Base-by-base conservation (phyloP, 1,140 invertebrate genomes). In the Gonatopus flavifemur region DNA sequence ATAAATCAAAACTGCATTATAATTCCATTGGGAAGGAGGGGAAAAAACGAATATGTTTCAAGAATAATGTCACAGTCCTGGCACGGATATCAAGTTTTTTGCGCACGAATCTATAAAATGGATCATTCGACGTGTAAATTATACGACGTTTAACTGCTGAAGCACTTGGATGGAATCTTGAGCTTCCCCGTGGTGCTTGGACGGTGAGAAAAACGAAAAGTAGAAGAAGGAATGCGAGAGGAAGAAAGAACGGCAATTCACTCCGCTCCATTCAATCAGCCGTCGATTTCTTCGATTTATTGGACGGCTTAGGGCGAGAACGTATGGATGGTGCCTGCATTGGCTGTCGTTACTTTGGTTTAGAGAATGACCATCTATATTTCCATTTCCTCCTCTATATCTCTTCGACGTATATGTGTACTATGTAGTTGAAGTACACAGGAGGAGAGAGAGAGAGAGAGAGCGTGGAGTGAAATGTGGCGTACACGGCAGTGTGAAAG, bases 221-320 rank as follows among this genome's bases (percentile, higher is more conserved):
- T 13, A 32, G 8, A 6, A 15, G 31, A 32, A 8, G 38, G 15
- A 33, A 33, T 35, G 50, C 39, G n/a, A 18, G 24, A 4, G n/a
- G n/a, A 15, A 16, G 20, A 49, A 31, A n/a, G 21, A 22, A 55
- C 50, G 50, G 58, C 64, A 68, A 68, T 68, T 64, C 66, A 68
- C 64, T 68, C 57, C 52, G 55, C 57, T 67, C 64, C 66, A 67
- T 68, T 68, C 66, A 68, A 68, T 68, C 66, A 68, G 62, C 62
- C 52, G 63, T 68, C 66, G 64, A 67, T 67, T 68, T 65, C 64
- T 65, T 65, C 64, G 57, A 68, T 68, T 68, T 68, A 68, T 68
- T 57, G 62, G 60, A 50, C 51, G 51, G 52, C 57, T 59, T 51
- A 56, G 57, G 55, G 49, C 46, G 50, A 63, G 59, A 57, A 64